phyloP scores from a whole-genome alignment of 2,888 invertebrate genomes.

The Acanthosepion lycidas region DNA sequence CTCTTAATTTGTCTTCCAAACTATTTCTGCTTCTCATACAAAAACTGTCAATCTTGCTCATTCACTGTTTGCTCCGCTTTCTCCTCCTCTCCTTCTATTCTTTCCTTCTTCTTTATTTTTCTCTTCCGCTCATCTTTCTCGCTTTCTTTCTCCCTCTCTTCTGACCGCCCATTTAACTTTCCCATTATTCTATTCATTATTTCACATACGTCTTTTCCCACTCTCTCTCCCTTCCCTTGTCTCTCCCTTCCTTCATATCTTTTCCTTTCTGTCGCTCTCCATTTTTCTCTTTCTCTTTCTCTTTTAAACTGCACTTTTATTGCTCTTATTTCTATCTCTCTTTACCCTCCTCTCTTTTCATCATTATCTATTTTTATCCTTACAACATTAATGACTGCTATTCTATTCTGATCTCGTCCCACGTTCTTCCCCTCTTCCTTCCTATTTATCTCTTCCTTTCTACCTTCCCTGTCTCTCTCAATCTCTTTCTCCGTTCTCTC shows the following conservation, averaged over 20 bases:
- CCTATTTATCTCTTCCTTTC: too few species aligned
- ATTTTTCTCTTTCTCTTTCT: background rate
- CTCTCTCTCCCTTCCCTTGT: background rate
- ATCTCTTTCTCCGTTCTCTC: background rate
- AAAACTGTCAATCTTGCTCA: too few species aligned
- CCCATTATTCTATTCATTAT: background rate
- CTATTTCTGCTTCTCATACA: background rate
- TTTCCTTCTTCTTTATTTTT: background rate
- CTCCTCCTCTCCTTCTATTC: background rate
- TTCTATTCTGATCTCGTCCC: too few species aligned
- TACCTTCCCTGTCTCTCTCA: too few species aligned
- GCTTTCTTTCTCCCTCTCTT: too few species aligned
- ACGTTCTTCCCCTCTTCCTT: background rate
- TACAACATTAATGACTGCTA: too few species aligned
- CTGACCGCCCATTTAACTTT: background rate
- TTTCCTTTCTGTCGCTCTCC: background rate
- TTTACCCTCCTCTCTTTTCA: background rate
- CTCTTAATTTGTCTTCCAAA: too few species aligned
- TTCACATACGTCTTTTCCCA: background rate
- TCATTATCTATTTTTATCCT: too few species aligned
- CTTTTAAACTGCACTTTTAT: too few species aligned
- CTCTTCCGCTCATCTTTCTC: background rate
- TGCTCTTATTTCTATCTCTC: too few species aligned
- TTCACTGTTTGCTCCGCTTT: background rate
- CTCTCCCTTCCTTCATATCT: background rate